Evolutionary conservation across 1,140 invertebrate genomes (phyloP), one percentile per base, ranked within the genome.

Genomic region (Samia ricini): DNA sequence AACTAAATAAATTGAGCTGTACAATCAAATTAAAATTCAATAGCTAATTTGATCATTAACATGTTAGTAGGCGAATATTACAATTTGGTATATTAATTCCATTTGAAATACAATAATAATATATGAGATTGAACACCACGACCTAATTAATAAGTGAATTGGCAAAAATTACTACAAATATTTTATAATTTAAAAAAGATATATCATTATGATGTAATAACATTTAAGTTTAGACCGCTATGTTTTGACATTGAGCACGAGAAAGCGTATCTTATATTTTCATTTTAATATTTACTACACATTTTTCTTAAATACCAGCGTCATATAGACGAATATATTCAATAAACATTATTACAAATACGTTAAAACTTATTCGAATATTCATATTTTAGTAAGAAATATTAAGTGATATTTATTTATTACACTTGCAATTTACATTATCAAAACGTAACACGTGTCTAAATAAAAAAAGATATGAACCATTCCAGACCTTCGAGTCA

Each of bases 221-320:
- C 56, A 69, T 68, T 70, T 69, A 74, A 76, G 56, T 79, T 88
- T 88, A 88, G 84, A 88, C 85, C 85, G 85, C 81, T 79, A 74
- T 74, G 65, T 83, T 80, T 77, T 52, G 77, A 88, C 85, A 86
- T 89, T 89, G 87, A 89, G 87, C 87, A 89, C 84, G 73, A 80
- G 79, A 69, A 89, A 89, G 87, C 87, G 83, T 86, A 88, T 74
- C 79, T 76, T 76, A 80, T 71, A 68, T 71, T 69, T 62, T 78
- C 67, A 76, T 72, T 71, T 54, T 64, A 67, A 62, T 71, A 73
- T 66, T 66, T 63, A 68, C 66, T 76, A 77, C 68, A 58, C 61
- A 74, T 57, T 59, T n/a, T 29, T 21, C 66, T 74, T 56, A 66
- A 48, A 72, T 83, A 88, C 87, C 87, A 89, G 87, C 87, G 85